Conservation (phyloP, 2,113 vertebrate species). For the Spheniscus mendiculus region DNA sequence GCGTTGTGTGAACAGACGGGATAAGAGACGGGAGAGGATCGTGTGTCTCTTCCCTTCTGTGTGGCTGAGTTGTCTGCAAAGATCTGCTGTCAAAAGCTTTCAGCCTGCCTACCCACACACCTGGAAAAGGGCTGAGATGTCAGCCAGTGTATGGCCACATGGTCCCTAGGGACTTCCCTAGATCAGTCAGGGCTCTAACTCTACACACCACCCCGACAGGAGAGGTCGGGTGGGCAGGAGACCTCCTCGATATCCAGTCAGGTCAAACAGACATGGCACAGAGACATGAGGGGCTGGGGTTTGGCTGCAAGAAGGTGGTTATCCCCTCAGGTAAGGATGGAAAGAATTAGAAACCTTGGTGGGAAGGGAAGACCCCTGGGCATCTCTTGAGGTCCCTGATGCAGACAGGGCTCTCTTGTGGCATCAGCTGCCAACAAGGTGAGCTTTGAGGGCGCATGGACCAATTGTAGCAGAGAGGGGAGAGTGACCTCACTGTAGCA, state of each 20-base stretch:
- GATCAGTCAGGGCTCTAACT: background rate
- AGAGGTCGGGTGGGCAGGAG: background rate
- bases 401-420: background rate
- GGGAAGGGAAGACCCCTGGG: background rate
- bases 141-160: background rate
- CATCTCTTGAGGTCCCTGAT: background rate
- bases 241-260: background rate
- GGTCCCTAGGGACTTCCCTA: background rate
- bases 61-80: background rate
- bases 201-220: background rate
- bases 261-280: background rate
- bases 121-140: background rate
- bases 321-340: background rate
- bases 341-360: background rate
- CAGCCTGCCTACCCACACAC: background rate
- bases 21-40: background rate
- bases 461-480: background rate
- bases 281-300: background rate
- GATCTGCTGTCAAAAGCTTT: background rate
- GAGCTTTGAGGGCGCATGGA: background rate
- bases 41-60: background rate
- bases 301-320: background rate
- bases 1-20: background rate
- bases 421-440: background rate
- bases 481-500: background rate